Percentiles rank a stretch among this genome's conserved stretches.
phyloP scores from a whole-genome alignment of 2,888 invertebrate genomes.

The Omphaloscelis lunosa region DNA sequence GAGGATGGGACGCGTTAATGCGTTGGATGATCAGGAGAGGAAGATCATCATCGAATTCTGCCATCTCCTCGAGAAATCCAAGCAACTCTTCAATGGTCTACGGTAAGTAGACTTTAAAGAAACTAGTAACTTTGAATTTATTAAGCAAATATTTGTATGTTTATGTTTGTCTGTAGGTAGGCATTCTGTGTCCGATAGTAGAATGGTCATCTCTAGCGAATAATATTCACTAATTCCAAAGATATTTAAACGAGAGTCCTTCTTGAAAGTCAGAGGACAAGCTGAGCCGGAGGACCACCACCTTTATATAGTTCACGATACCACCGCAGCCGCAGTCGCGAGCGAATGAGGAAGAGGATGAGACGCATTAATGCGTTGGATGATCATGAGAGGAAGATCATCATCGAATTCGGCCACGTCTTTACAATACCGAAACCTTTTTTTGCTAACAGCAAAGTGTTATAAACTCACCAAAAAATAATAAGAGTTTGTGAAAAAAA shows the following conservation, averaged over 20 bases:
- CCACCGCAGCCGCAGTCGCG: too few relatives aligned
- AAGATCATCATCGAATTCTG: slow-evolving; percentile 99
- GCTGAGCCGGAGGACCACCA: too few relatives aligned
- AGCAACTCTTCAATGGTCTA: slow-evolving; percentile 98
- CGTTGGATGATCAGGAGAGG: slow-evolving; percentile 79
- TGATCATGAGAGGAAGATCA: too few relatives aligned
- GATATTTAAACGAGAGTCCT: too few relatives aligned
- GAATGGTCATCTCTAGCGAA: neutral
- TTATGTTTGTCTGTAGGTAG: neutral
- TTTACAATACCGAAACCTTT: neutral
- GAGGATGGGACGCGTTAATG: slow-evolving; percentile 63
- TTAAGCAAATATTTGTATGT: slow-evolving; percentile 15
- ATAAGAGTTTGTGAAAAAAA: too few relatives aligned
- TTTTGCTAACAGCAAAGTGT: neutral
- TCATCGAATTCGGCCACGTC: too few relatives aligned
- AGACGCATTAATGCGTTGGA: too few relatives aligned
- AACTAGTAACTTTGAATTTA: neutral
- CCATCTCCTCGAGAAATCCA: slow-evolving; percentile 98
- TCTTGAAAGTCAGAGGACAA: too few relatives aligned
- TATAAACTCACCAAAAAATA: neutral
- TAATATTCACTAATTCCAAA: neutral
- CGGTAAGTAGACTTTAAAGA: slow-evolving; percentile 89
- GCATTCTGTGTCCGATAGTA: neutral
- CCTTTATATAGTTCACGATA: too few relatives aligned
- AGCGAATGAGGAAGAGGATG: too few relatives aligned